Conservation (phyloP, 35 echinoderm and acorn worm genomes). For the Ptychodera flava region DNA sequence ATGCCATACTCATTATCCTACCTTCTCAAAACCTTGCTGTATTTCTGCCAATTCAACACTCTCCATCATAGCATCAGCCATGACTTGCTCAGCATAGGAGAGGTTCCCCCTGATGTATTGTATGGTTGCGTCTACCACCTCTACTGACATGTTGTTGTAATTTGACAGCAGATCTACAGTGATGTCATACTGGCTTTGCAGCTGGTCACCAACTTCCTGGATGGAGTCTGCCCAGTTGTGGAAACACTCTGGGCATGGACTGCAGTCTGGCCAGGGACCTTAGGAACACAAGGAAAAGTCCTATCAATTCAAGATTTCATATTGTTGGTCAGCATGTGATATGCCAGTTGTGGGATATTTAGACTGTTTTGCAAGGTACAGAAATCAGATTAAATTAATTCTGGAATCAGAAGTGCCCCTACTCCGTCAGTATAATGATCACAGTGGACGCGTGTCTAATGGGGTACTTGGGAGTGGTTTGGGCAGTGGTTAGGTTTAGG, state of each 20-base stretch:
- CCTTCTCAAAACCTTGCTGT: slow-evolving; percentile 40
- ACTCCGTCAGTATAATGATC: slow-evolving; percentile 39
- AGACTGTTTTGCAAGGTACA: not conserved
- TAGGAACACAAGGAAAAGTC: not conserved
- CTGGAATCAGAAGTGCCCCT: slow-evolving; percentile 59
- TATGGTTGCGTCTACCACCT: slow-evolving; percentile 25
- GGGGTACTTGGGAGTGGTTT: too few relatives aligned
- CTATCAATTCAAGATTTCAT: too few relatives aligned
- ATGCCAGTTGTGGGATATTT: not conserved
- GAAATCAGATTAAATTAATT: slow-evolving; percentile 15
- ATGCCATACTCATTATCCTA: too few relatives aligned
- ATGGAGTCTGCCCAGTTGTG: slow-evolving; percentile 77
- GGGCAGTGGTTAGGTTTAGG: too few relatives aligned
- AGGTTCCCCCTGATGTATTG: slow-evolving; percentile 42
- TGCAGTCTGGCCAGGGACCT: slow-evolving; percentile 79
- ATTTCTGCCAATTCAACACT: slow-evolving; percentile 35
- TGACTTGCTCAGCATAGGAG: slow-evolving; percentile 22
- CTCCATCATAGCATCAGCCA: slow-evolving; percentile 34
- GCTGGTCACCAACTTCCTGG: slow-evolving; percentile 44
- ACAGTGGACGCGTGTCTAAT: too few relatives aligned
- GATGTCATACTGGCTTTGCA: slow-evolving; percentile 12
- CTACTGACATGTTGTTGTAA: slow-evolving; percentile 47
- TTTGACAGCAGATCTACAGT: slow-evolving; percentile 48
- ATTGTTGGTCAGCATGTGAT: not conserved
- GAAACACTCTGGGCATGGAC: slow-evolving; percentile 92